phyloP scores from a whole-genome alignment of 2,797 vertebrate species.

The Brachyalestes nurse region DNA sequence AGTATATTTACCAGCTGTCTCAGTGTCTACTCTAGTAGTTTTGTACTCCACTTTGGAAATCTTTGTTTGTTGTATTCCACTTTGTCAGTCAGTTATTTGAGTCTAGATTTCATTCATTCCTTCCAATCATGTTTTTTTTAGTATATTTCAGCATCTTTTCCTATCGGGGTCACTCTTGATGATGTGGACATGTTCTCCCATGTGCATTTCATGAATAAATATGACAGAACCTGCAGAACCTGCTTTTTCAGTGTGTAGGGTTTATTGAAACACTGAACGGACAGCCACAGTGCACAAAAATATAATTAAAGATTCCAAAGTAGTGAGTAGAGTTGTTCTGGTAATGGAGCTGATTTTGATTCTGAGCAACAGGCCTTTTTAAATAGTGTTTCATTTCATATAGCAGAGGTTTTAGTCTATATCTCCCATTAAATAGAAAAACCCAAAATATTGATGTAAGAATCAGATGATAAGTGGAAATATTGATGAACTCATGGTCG shows the following conservation, averaged over 20 bases:
- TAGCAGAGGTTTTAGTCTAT: not conserved
- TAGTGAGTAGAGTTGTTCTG: not conserved
- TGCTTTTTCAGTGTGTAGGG: too few species aligned
- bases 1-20: too few species aligned
- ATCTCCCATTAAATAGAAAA: not conserved
- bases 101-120: not conserved
- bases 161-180: not conserved
- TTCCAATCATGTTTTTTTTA: not conserved
- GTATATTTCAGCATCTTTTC: not conserved
- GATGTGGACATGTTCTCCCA: not conserved
- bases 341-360: not conserved
- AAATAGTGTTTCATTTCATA: not conserved
- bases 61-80: too few species aligned
- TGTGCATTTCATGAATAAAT: not conserved
- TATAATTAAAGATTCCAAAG: not conserved
- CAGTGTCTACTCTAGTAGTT: not conserved
- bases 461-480: not conserved
- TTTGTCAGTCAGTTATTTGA: not conserved
- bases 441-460: not conserved
- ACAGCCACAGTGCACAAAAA: too few species aligned
- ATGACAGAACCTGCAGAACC: not conserved
- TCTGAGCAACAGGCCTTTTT: not conserved
- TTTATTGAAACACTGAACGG: too few species aligned
- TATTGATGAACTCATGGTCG: not conserved
- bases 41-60: not conserved